Evolutionary conservation across 2,113 vertebrate genomes (phyloP).

Genomic region (Corythaixoides concolor): DNA sequence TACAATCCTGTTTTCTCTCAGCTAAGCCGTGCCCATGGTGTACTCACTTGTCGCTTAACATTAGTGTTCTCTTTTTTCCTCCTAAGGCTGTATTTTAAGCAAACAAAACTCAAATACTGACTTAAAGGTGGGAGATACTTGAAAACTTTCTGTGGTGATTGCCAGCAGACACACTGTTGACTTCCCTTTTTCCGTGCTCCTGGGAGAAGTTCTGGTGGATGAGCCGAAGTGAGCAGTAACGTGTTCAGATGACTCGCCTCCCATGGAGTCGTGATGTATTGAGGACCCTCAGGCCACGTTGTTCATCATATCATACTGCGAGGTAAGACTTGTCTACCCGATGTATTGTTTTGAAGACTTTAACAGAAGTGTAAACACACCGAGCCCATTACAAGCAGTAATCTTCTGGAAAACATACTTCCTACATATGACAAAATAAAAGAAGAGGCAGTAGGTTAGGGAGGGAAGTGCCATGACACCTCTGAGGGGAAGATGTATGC

Average conservation of each 20-base stretch:
- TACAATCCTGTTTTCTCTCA: not conserved
- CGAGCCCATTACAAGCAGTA: not conserved
- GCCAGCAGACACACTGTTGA: not conserved
- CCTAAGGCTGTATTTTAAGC: not conserved
- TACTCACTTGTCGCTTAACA: not conserved
- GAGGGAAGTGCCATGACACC: not conserved
- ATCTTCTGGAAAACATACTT: not conserved
- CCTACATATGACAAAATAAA: not conserved
- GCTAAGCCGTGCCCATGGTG: not conserved
- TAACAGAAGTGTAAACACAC: not conserved
- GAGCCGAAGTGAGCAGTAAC: not conserved
- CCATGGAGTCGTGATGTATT: not conserved
- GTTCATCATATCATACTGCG: not conserved
- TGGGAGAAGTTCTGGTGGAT: not conserved
- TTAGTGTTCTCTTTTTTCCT: not conserved
- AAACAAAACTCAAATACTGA: not conserved
- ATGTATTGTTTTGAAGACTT: not conserved
- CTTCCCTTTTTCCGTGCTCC: not conserved
- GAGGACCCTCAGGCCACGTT: not conserved
- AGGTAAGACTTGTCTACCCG: not conserved
- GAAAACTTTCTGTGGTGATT: not conserved
- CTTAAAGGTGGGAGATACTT: not conserved
- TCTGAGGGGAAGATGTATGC: not conserved
- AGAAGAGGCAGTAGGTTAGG: not conserved
- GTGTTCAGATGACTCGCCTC: not conserved